A percentile compares a stretch with the other conserved stretches of the same genome.
These are phyloP conservation scores for Cydia pomonella DNA, from an alignment of 1,140 invertebrate species.

Conservation along the genomic window DNA sequence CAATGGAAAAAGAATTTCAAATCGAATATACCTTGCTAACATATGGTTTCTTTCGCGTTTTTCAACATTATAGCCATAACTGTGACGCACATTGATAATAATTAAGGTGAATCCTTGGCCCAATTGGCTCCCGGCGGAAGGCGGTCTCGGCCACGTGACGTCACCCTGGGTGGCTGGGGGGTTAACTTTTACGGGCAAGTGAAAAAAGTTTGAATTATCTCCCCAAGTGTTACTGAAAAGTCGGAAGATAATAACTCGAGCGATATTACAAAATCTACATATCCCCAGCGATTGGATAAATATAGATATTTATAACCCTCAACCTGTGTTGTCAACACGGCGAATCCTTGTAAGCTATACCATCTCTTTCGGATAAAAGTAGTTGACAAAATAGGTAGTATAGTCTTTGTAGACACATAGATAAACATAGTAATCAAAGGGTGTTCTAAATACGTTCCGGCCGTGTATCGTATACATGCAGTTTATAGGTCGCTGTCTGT, in stretches of 20 bases:
- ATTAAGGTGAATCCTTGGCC: conserved; percentile 37
- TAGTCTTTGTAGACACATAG: neutral
- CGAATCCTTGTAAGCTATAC: too few relatives aligned
- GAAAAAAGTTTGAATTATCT: conserved; percentile 13
- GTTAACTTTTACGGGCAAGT: conserved; percentile 9
- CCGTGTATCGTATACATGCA: conserved; percentile 25
- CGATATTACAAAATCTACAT: conserved; percentile 17
- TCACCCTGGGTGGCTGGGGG: conserved; percentile 6
- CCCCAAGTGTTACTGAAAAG: conserved; percentile 4
- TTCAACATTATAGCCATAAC: conserved; percentile 37
- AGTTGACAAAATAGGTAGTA: neutral
- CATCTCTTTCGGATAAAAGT: too few relatives aligned
- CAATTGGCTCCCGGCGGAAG: conserved; percentile 20
- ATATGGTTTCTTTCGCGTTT: conserved; percentile 30
- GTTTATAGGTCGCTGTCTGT: conserved; percentile 30
- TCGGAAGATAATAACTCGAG: conserved; percentile 5
- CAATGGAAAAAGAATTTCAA: neutral
- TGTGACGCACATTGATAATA: conserved; percentile 42
- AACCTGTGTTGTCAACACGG: too few relatives aligned
- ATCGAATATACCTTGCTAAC: neutral
- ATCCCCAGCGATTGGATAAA: neutral
- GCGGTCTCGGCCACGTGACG: conserved; percentile 2
- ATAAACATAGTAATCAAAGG: conserved; percentile 9
- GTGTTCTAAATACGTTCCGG: conserved; percentile 9
- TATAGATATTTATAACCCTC: neutral